Conservation (phyloP, 2,113 vertebrate genomes). For the Cairina moschata region DNA sequence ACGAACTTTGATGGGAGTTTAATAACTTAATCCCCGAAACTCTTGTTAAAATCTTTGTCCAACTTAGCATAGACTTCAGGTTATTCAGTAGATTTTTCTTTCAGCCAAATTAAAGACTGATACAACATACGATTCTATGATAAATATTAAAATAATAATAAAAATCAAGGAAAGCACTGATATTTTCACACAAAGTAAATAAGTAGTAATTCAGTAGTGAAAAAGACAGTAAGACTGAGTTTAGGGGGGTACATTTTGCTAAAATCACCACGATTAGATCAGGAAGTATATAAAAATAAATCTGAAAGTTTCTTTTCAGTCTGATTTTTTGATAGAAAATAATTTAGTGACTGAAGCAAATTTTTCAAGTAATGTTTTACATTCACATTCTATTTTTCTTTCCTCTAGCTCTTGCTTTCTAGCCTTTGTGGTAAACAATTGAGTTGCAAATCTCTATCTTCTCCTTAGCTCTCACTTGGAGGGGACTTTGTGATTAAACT, state of each 20-base stretch:
- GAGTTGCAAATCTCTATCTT: background rate
- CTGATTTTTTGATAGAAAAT: background rate
- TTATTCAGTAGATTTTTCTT: background rate
- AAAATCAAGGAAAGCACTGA: background rate
- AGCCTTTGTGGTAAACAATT: background rate
- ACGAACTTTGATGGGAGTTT: background rate
- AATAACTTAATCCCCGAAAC: background rate
- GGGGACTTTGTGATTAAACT: background rate
- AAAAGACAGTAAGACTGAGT: background rate
- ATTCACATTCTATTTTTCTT: background rate
- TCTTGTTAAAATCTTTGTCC: background rate
- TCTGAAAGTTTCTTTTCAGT: background rate
- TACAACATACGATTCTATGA: background rate
- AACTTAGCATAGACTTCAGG: background rate
- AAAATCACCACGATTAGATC: rapidly evolving
- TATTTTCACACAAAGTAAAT: background rate
- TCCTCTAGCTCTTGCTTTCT: background rate
- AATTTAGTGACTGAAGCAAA: background rate
- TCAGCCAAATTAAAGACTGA: background rate
- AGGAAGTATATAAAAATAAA: background rate
- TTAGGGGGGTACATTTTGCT: background rate
- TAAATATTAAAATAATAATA: background rate
- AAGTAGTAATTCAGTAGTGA: background rate
- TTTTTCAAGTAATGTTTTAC: background rate
- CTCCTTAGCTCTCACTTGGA: background rate